phyloP scores from a whole-genome alignment of 2,888 invertebrate genomes.

The Lymantria monacha region DNA sequence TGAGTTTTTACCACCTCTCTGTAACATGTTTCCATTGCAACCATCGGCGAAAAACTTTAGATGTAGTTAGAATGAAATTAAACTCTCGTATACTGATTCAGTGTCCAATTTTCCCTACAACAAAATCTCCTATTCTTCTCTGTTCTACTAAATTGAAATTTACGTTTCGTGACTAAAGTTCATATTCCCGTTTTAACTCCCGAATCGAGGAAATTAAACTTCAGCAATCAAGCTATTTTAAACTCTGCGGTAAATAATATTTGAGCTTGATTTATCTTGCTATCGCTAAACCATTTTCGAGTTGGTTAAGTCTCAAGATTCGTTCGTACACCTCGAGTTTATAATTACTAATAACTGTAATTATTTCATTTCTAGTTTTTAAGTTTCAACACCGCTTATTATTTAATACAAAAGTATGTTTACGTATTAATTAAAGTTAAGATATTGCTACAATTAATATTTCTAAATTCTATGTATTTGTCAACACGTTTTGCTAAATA shows the following conservation, averaged over 20 bases:
- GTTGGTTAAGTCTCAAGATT: conserved; percentile 58
- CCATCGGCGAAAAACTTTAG: conserved; percentile 46
- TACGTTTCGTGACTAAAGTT: conserved; percentile 45
- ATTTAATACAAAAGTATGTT: conserved; percentile 28
- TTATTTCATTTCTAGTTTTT: conserved; percentile 52
- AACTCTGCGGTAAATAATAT: conserved; percentile 40
- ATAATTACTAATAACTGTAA: conserved; percentile 65
- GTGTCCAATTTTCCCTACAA: conserved; percentile 45
- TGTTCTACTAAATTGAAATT: conserved; percentile 48
- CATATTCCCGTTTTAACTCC: conserved; percentile 39
- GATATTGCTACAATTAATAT: not conserved
- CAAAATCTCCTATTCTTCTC: conserved; percentile 18
- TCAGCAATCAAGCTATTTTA: conserved; percentile 40
- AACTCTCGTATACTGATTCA: conserved; percentile 44
- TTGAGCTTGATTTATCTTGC: conserved; percentile 38
- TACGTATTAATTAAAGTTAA: conserved; percentile 14
- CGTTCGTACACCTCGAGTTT: conserved; percentile 57
- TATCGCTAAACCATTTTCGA: conserved; percentile 43
- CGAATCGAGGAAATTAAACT: conserved; percentile 41
- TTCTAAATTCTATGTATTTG: not conserved
- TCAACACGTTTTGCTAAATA: conserved; percentile 7
- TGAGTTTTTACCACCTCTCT: conserved; percentile 63
- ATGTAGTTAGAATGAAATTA: conserved; percentile 47
- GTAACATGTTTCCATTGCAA: conserved; percentile 57
- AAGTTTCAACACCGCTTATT: conserved; percentile 37